A percentile compares a stretch with the other conserved stretches of the same genome.
phyloP scores from a whole-genome alignment of 2,113 vertebrate species.

The Octodon degus region DNA sequence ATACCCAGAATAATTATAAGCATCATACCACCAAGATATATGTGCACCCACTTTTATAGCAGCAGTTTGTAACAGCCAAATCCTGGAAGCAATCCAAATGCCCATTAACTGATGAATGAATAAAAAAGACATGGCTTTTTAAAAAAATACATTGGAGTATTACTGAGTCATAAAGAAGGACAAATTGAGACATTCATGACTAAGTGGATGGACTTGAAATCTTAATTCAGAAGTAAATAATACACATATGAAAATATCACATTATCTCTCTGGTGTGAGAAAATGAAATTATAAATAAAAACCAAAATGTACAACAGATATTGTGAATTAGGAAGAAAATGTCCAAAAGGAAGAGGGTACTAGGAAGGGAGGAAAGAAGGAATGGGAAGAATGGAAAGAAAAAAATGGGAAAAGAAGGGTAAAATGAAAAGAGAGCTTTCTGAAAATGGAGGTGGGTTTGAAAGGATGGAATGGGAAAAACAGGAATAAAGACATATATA shows the following conservation, averaged over 20 bases:
- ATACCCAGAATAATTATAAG: background rate
- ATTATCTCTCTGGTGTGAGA: background rate
- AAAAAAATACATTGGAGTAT: background rate
- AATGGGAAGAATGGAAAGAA: background rate
- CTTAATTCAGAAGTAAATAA: background rate
- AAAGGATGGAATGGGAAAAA: background rate
- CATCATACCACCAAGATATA: background rate
- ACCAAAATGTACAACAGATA: background rate
- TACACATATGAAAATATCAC: background rate
- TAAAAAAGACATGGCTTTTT: background rate
- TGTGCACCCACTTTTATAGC: background rate
- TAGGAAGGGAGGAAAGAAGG: background rate
- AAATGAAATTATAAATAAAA: background rate
- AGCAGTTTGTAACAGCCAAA: background rate
- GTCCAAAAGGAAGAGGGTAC: background rate
- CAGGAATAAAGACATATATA: background rate
- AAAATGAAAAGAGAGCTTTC: background rate
- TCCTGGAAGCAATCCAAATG: background rate
- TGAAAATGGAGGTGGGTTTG: background rate
- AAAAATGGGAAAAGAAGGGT: background rate
- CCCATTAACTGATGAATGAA: background rate
- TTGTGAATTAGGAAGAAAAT: background rate
- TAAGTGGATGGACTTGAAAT: background rate
- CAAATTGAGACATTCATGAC: background rate
- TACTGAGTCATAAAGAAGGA: background rate